These are phyloP conservation scores for Zoanthus gigantus DNA, from an alignment of 92 coral and sea anemone species.

Conservation along the genomic window DNA sequence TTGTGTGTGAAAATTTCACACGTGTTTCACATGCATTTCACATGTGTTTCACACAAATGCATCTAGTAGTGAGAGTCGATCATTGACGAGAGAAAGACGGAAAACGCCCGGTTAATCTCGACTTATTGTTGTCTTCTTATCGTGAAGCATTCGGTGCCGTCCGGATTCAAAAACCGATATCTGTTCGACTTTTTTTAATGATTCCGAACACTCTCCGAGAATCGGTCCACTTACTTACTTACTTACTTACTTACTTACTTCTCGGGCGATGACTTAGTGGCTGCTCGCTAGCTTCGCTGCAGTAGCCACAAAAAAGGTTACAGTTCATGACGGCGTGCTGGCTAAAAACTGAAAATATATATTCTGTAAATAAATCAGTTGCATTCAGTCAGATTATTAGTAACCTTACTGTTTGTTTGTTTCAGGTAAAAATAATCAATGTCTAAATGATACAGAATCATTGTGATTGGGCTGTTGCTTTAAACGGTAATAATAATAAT, in stretches of 20 bases:
- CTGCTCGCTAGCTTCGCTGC: slow-evolving; percentile 36
- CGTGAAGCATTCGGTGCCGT: slow-evolving; percentile 46
- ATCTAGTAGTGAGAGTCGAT: not conserved
- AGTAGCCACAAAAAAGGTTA: not conserved
- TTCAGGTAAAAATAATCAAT: no score
- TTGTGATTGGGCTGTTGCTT: no score
- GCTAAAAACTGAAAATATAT: no score
- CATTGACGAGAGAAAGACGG: slow-evolving; percentile 39
- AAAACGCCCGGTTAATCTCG: slow-evolving; percentile 44
- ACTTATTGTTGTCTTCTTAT: slow-evolving; percentile 42
- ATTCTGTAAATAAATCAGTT: no score
- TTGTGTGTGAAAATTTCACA: not conserved
- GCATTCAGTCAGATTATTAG: no score
- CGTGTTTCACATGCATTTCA: no score
- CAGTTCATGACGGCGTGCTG: no score
- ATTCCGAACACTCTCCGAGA: slow-evolving; percentile 43
- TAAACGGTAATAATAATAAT: no score
- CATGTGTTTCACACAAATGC: no score
- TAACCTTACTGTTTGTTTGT: no score
- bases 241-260: slow-evolving; percentile 74
- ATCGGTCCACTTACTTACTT: slow-evolving; percentile 64
- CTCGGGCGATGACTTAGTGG: slow-evolving; percentile 36
- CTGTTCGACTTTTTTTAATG: slow-evolving; percentile 38
- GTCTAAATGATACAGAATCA: no score
- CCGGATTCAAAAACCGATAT: slow-evolving; percentile 39